Base-by-base conservation (phyloP, 2,888 invertebrate species). In the Hirtodrosophila alboralis region DNA sequence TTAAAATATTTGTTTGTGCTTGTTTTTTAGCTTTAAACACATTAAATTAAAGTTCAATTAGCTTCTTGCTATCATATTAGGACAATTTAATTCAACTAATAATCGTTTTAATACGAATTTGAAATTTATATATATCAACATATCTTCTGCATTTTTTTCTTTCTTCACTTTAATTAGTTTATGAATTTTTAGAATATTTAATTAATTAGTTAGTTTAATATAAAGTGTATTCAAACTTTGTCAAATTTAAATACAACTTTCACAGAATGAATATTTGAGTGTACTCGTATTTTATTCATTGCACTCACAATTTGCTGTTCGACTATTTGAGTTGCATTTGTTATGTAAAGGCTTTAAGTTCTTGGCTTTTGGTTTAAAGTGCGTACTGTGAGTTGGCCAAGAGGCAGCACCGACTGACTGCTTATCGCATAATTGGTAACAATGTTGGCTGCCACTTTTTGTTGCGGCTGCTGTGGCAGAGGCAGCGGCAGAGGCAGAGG, bases 361-460 rank as follows among this genome's bases (percentile, higher is more conserved):
- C 16, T 30, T 36, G 36, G 57, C 36, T 18, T 18, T 34, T 45
- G 52, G 66, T 60, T 62, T 75, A 69, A 75, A 75, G 68, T 68
- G 72, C 57, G 60, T 43, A 48, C 38, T 36, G n/a, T n/a, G 58
- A 57, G 76, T 47, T 72, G 67, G 68, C 38, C 58, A 21, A 52
- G 36, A 69, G 58, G 67, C 41, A 33, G 47, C 51, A 5, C 38
- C 3, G 34, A 41, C 28, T 37, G 45, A 44, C 53, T 77, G 79
- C 79, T 79, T 79, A 79, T 79, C 79, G 79, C 84, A 79, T 79
- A 83, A 79, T 83, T 79, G 79, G 79, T 79, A 76, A 76, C 79
- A 79, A 79, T 83, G 79, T 79, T 79, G 73, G 65, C 78, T 79
- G 79, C 79, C 83, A 83, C 70, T 79, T 79, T 78, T 81, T 75